Evolutionary conservation across 2,797 vertebrate genomes (phyloP).

Genomic region (Pygocentrus nattereri): DNA sequence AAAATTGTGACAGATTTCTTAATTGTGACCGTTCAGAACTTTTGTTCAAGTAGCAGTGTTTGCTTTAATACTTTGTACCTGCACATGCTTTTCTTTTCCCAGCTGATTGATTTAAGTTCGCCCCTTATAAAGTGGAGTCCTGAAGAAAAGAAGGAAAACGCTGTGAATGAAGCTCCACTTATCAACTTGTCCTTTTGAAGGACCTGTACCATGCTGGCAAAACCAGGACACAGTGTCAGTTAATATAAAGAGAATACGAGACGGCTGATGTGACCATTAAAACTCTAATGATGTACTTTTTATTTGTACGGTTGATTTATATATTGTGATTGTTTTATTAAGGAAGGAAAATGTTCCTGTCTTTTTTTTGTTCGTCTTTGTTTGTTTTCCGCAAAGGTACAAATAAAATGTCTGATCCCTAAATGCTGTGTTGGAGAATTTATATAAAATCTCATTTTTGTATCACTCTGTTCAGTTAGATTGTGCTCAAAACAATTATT

Average conservation of each 20-base stretch:
- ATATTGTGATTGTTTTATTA: slow-evolving; percentile 23
- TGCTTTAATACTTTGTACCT: neutral
- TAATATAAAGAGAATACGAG: neutral
- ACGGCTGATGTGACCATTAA: slow-evolving; percentile 4
- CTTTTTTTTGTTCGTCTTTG: slow-evolving; percentile 9
- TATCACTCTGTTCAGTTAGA: no score
- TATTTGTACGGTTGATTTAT: slow-evolving; percentile 38
- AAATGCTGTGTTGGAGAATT: neutral
- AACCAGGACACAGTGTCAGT: slow-evolving; percentile 23
- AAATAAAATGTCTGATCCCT: slow-evolving; percentile 54
- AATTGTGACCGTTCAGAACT: neutral
- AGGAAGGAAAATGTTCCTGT: neutral
- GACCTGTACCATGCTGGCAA: slow-evolving; percentile 3
- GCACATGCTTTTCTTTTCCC: slow-evolving; percentile 26
- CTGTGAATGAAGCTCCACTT: slow-evolving; percentile 64
- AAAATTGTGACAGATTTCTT: no score
- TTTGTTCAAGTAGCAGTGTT: neutral
- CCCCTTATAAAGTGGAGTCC: slow-evolving; percentile 85
- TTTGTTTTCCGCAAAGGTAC: slow-evolving; percentile 40
- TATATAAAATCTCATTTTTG: no score
- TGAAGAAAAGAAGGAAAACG: slow-evolving; percentile 74
- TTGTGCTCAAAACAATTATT: no score
- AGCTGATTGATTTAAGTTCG: slow-evolving; percentile 83
- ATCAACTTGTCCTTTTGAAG: slow-evolving; percentile 80
- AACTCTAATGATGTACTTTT: slow-evolving; percentile 29